Evolutionary conservation across 2,888 invertebrate genomes (phyloP), one percentile per base, ranked within the genome.

Genomic region (Diplolepis rosae): DNA sequence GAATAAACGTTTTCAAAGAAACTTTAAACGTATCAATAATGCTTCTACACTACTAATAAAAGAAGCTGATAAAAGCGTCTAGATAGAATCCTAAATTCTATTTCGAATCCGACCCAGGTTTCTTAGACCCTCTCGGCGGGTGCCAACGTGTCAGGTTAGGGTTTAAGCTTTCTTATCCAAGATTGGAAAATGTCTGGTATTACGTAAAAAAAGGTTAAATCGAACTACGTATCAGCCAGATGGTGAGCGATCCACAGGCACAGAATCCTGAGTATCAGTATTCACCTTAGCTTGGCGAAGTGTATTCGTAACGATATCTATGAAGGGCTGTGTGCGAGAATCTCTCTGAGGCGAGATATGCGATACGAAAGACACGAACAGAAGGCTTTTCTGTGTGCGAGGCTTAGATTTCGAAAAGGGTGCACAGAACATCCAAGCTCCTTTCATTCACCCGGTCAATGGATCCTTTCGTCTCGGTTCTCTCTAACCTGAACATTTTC

Each of bases 181-280:
- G 73, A 76, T 76, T 76, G 81, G 82, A 80, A 81, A 83, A 82
- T 79, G 82, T 80, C 82, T 81, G 83, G 85, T 84, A 85, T 85
- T 85, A 85, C 85, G 82, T 81, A 76, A 79, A 81, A 77, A 80
- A 78, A 77, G 79, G 80, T 80, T 79, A 81, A 83, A 84, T 82
- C 81, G 83, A 84, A 84, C 85, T 83, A 83, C 84, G 80, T 84
- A 84, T 84, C 84, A 83, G 78, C 81, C 85, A 86, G 85, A 86
- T 85, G 85, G 85, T 80, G 80, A 81, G 79, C 85, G 83, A 71
- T 70, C 78, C 78, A 79, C 77, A 72, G 74, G 79, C 77, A 77
- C 79, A 80, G 77, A 32, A 77, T 77, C 74, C 78, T 71, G 72
- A 70, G 74, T 68, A 74, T 74, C 73, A 71, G 77, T 74, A 72